Evolutionary conservation across 1,140 invertebrate genomes (phyloP).

Genomic region (Tigriopus japonicus): DNA sequence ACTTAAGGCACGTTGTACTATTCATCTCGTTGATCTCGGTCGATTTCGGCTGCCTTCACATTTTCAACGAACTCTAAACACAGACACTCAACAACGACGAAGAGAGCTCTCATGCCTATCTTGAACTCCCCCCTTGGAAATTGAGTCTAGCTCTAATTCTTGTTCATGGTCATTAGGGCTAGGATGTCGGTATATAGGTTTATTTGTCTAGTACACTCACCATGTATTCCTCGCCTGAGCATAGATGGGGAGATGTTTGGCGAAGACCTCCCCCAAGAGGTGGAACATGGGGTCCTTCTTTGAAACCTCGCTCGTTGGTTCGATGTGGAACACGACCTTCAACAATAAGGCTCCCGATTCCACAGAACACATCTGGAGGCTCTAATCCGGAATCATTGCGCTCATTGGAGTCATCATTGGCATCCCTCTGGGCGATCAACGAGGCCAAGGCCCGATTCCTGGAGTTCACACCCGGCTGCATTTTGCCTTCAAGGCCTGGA

Average conservation of each 20-base stretch:
- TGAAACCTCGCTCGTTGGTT: not conserved
- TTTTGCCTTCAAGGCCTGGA: not conserved
- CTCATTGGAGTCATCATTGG: not conserved
- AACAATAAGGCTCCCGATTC: not conserved
- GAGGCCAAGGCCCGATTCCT: too few relatives aligned
- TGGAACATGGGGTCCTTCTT: not conserved
- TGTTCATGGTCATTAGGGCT: too few relatives aligned
- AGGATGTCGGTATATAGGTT: too few relatives aligned
- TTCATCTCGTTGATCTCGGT: too few relatives aligned
- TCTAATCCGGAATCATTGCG: not conserved
- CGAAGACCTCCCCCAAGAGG: not conserved
- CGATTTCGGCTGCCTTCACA: too few relatives aligned
- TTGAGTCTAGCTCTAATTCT: too few relatives aligned
- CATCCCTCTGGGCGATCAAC: too few relatives aligned
- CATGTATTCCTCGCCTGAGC: not conserved
- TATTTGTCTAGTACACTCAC: not conserved
- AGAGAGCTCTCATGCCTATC: too few relatives aligned
- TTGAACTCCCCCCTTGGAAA: too few relatives aligned
- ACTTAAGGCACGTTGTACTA: too few relatives aligned
- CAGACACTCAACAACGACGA: too few relatives aligned
- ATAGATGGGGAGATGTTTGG: not conserved
- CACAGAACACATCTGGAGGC: constrained; percentile 10
- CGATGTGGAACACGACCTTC: constrained; percentile 3
- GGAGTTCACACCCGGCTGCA: not conserved
- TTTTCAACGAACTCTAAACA: too few relatives aligned